These are phyloP conservation scores for Crocuta crocuta DNA, from an alignment of 2,113 vertebrate genomes.

Conservation along the genomic window DNA sequence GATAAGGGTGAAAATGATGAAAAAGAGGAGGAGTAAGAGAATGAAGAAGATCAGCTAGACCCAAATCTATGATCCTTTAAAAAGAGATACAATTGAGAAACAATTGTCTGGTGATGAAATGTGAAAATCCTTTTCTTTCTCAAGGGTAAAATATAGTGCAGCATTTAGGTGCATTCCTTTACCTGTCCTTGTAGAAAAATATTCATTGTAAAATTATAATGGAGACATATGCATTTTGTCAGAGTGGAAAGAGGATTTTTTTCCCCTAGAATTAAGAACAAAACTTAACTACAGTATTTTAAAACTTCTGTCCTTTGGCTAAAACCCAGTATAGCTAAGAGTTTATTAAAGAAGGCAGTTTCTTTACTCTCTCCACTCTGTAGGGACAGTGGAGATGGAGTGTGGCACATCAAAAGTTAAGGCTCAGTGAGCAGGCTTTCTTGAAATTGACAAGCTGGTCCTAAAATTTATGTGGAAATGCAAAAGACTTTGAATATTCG, in stretches of 20 bases:
- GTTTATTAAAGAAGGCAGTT: not conserved
- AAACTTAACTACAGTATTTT: not conserved
- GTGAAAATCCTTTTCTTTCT: conserved; percentile 12
- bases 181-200: not conserved
- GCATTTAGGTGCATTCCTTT: not conserved
- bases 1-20: not conserved
- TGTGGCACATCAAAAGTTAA: not conserved
- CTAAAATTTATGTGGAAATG: not conserved
- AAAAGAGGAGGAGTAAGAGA: not conserved
- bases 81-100: not conserved
- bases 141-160: not conserved
- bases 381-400: not conserved
- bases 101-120: not conserved
- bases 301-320: conserved; percentile 1
- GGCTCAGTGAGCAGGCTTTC: not conserved
- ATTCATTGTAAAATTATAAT: conserved; percentile 45
- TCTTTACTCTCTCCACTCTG: not conserved
- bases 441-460: not conserved
- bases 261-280: conserved; percentile 39
- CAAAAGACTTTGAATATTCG: not conserved
- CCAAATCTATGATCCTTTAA: not conserved
- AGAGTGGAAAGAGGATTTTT: not conserved
- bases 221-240: not conserved
- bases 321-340: not conserved
- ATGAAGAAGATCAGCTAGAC: not conserved